A percentile compares a stretch with the other conserved stretches of the same genome.
Conservation (phyloP, 2,888 invertebrate species). For the Liodrosophila aerea region DNA sequence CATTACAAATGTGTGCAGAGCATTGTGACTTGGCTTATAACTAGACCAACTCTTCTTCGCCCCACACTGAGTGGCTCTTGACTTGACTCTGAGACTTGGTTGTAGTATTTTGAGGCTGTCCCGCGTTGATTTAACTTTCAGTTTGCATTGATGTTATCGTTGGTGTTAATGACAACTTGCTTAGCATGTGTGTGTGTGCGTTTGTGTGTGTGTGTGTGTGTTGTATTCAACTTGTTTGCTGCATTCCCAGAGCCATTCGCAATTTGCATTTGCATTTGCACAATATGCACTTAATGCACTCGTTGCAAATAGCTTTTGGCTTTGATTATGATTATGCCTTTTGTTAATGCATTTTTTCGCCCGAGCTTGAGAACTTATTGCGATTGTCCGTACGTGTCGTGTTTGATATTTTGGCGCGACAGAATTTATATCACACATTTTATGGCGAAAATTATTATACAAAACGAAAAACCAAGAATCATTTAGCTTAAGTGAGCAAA, state of each 20-base stretch:
- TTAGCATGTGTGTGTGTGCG: background rate
- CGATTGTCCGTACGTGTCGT: conserved; percentile 23
- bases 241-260: conserved; percentile 2
- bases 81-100: conserved; percentile 25
- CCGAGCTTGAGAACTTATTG: conserved; percentile 56
- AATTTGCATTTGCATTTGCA: conserved; percentile 9
- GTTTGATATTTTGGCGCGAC: conserved; percentile 59
- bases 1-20: conserved; percentile 45
- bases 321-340: conserved; percentile 28
- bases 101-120: conserved; percentile 10
- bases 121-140: conserved; percentile 37
- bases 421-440: conserved; percentile 49
- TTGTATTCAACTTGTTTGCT: conserved; percentile 9
- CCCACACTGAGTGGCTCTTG: conserved; percentile 44
- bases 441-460: conserved; percentile 35
- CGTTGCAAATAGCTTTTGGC: conserved; percentile 29
- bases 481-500: conserved; percentile 13
- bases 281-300: conserved; percentile 32
- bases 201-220: background rate
- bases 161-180: conserved; percentile 36
- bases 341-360: conserved; percentile 27
- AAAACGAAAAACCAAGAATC: conserved; percentile 21
- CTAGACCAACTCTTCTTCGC: conserved; percentile 24
- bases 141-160: conserved; percentile 47
- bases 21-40: conserved; percentile 58